Evolutionary conservation across 2,888 invertebrate genomes (phyloP).

Genomic region (Tanaodytes sp.): DNA sequence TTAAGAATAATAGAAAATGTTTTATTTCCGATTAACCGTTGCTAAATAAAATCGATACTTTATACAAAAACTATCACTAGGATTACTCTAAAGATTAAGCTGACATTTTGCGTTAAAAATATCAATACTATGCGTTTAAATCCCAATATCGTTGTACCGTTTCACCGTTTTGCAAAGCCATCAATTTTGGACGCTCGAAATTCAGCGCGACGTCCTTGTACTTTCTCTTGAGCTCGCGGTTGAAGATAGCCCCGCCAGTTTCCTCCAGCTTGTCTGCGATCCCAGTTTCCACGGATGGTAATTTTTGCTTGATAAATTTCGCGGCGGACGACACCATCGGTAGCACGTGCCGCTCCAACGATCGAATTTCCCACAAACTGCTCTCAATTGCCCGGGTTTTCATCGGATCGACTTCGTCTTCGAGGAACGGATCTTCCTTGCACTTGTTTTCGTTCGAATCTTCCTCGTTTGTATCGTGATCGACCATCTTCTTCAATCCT

Average conservation of each 20-base stretch:
- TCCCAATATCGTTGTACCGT: slow-evolving; percentile 82
- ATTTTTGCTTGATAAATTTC: slow-evolving; percentile 79
- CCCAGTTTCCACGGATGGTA: slow-evolving; percentile 82
- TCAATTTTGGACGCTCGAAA: slow-evolving; percentile 81
- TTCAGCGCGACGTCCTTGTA: slow-evolving; percentile 84
- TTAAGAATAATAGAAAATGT: too few relatives aligned
- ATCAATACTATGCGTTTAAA: slow-evolving; percentile 62
- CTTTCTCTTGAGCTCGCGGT: slow-evolving; percentile 83
- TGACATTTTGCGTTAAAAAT: too few relatives aligned
- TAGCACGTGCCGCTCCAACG: slow-evolving; percentile 82
- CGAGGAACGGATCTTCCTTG: slow-evolving; percentile 85
- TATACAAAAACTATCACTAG: too few relatives aligned
- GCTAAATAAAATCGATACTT: too few relatives aligned
- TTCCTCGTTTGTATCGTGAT: slow-evolving; percentile 74
- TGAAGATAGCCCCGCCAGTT: slow-evolving; percentile 82
- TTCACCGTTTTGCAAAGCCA: slow-evolving; percentile 78
- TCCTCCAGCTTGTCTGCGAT: slow-evolving; percentile 79
- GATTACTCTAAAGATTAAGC: too few relatives aligned
- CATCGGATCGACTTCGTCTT: slow-evolving; percentile 85
- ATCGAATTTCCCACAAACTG: slow-evolving; percentile 93
- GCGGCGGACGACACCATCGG: slow-evolving; percentile 84
- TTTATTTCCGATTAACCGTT: too few relatives aligned
- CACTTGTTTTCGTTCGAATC: slow-evolving; percentile 62
- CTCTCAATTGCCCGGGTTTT: slow-evolving; percentile 89
- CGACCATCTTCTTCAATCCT: slow-evolving; percentile 81